Percentiles rank a stretch among this genome's conserved stretches.
Conservation (phyloP, 2,888 invertebrate genomes). For the Hyppa rectilinea region DNA sequence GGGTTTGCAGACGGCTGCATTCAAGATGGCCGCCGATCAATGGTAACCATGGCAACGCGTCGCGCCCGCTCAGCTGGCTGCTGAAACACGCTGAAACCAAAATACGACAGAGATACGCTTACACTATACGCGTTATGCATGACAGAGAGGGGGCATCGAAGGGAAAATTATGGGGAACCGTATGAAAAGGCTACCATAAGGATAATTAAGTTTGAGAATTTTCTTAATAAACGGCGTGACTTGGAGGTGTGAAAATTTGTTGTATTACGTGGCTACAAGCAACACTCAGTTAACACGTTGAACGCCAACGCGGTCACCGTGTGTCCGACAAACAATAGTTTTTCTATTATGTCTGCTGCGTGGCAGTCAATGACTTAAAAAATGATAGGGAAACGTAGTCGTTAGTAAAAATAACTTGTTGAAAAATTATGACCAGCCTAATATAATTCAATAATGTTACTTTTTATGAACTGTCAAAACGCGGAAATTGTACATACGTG, state of each 20-base stretch:
- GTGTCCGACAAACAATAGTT: too few relatives aligned
- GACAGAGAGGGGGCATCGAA: constrained; percentile 66
- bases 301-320: too few relatives aligned
- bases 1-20: constrained; percentile 86
- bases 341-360: too few relatives aligned
- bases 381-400: background rate
- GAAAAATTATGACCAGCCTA: background rate
- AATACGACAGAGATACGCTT: constrained; percentile 71
- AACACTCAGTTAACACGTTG: background rate
- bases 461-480: too few relatives aligned
- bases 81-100: constrained; percentile 80
- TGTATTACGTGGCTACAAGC: background rate
- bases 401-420: background rate
- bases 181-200: constrained; percentile 65
- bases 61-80: constrained; percentile 81
- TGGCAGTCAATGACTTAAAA: too few relatives aligned
- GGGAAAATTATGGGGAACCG: constrained; percentile 52
- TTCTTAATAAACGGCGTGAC: constrained; percentile 24
- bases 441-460: too few relatives aligned
- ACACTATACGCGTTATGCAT: constrained; percentile 57
- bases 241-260: constrained; percentile 8
- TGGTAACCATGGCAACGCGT: constrained; percentile 88
- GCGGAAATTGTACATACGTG: too few relatives aligned
- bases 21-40: constrained; percentile 88
- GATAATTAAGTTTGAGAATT: constrained; percentile 60